phyloP scores from a whole-genome alignment of 2,888 invertebrate genomes.

The Holacanthella duospinosa region DNA sequence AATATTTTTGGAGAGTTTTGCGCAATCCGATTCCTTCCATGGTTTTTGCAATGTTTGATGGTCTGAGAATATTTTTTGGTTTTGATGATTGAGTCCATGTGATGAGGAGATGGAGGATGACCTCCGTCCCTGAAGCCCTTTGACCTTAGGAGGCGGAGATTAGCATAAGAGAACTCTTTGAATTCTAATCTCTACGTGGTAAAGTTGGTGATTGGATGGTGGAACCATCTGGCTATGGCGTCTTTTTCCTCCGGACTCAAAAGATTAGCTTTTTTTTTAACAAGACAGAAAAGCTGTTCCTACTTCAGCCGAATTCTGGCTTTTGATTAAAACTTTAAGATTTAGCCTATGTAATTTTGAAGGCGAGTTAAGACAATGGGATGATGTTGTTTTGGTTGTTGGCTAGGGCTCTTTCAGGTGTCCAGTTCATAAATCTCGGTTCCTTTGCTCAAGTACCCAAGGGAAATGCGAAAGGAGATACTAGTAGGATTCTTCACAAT shows the following conservation, averaged over 20 bases:
- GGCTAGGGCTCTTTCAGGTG: constrained; percentile 1
- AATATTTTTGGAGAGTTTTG: too few relatives aligned
- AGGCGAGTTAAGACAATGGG: background rate
- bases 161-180: too few relatives aligned
- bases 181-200: too few relatives aligned
- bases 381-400: background rate
- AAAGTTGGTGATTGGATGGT: too few relatives aligned
- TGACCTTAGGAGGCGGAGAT: too few relatives aligned
- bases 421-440: constrained; percentile 12
- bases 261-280: too few relatives aligned
- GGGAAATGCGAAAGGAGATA: background rate
- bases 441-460: background rate
- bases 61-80: background rate
- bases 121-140: too few relatives aligned
- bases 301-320: background rate
- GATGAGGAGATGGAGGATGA: too few relatives aligned
- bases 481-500: background rate
- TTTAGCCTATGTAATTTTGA: background rate
- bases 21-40: too few relatives aligned
- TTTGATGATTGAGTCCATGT: background rate
- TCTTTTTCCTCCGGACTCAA: too few relatives aligned
- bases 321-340: background rate
- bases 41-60: too few relatives aligned
- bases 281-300: background rate
- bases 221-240: too few relatives aligned